These are phyloP conservation scores for Caenorhabditis brenneri DNA, from an alignment of 1,140 invertebrate genomes.

Conservation along the genomic window DNA sequence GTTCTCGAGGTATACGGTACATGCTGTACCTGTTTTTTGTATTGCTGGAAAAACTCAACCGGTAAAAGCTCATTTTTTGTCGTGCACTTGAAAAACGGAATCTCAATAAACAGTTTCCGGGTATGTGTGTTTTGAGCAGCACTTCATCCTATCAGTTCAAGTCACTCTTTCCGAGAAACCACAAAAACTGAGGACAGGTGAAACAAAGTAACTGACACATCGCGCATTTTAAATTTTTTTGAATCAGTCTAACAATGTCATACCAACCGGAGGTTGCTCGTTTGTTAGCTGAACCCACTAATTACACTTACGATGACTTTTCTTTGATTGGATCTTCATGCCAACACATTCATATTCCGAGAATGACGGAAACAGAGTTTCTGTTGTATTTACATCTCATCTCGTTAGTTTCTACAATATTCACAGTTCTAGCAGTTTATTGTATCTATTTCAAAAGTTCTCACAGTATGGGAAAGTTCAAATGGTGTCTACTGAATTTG, in stretches of 20 bases:
- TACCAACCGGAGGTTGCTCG: background rate
- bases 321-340: background rate
- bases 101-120: no score
- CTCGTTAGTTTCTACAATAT: background rate
- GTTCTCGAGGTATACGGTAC: no score
- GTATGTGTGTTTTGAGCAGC: no score
- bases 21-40: no score
- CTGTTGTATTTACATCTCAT: background rate
- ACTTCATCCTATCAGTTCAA: no score
- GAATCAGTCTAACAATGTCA: background rate
- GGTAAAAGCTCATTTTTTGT: no score
- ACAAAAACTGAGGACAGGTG: no score
- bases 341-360: background rate
- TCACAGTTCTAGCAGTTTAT: background rate
- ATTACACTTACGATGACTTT: background rate
- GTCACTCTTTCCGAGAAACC: no score
- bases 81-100: no score
- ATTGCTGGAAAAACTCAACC: no score
- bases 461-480: background rate
- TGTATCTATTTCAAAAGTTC: background rate
- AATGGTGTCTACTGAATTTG: background rate
- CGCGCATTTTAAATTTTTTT: no score
- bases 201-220: no score
- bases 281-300: background rate
- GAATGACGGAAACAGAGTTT: background rate